Base-by-base conservation (phyloP, 2,888 invertebrate genomes). In the Phragmatobia fuliginosa region DNA sequence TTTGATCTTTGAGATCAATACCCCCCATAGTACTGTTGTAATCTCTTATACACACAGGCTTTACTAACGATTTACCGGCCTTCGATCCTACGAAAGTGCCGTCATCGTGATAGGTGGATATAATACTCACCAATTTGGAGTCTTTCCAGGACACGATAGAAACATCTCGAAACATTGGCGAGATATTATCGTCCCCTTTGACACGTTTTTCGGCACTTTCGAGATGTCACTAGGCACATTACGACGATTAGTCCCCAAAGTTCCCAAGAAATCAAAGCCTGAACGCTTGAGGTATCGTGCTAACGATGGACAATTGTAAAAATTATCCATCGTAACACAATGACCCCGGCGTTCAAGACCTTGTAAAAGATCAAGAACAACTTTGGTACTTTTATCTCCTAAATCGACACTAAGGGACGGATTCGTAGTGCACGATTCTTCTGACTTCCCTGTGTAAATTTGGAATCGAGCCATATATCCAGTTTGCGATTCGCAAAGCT, bases 231-330 rank as follows among this genome's bases (percentile, higher is more conserved):
- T 32, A 16, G 83, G 83, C 38, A 82, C 75, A 66, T 79, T 45
- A 33, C 73, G 73, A 59, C 80, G 79, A 59, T 71, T 72, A 36
- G 52, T 11, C 59, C 77, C 76, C 68, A 82, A 10, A 28, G 80
- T 79, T n/a, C 83, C 81, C 11, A 81, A 66, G 33, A 78, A 79
- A 71, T 81, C 81, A 38, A 78, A 76, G 2, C 81, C 74, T 31
- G 38, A 32, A 60, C 61, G 60, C 71, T 82, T 78, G 38, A 82
- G 77, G 60, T 75, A 74, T 41, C 80, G 73, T 65, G 80, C 76
- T 62, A 81, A 63, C 66, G 75, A 64, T 67, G 74, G 74, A 63
- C 70, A 68, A 74, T 77, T 78, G 64, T 73, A 81, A 71, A 70
- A 76, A 68, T 76, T 68, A 16, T 67, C 64, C 74, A 75, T 73